Evolutionary conservation across 1,140 invertebrate genomes (phyloP).

Genomic region (Drosophila baimaii): DNA sequence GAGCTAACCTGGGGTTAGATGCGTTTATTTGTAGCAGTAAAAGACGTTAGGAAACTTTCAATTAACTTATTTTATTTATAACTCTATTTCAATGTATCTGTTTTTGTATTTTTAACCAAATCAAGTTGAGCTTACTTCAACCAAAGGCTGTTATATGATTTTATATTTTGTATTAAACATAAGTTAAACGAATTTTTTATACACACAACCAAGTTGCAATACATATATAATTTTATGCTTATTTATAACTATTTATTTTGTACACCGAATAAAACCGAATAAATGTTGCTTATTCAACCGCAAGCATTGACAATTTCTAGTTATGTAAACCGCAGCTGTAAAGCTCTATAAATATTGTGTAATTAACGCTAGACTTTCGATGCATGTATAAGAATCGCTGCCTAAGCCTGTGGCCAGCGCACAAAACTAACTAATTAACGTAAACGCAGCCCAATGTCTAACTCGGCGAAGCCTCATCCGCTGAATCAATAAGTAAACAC

Average conservation of each 20-base stretch:
- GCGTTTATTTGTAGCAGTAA: constrained; percentile 39
- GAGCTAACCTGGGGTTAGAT: constrained; percentile 30
- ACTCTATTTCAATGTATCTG: constrained; percentile 35
- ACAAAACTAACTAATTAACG: constrained; percentile 51
- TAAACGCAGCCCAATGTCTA: constrained; percentile 32
- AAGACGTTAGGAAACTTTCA: constrained; percentile 20
- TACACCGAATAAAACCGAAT: constrained; percentile 45
- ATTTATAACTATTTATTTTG: constrained; percentile 67
- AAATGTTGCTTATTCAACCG: constrained; percentile 53
- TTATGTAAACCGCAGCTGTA: constrained; percentile 43
- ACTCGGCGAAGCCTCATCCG: constrained; percentile 26
- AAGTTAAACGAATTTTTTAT: constrained; percentile 54
- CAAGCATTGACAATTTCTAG: constrained; percentile 68
- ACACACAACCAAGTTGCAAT: constrained; percentile 63
- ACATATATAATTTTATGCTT: constrained; percentile 68
- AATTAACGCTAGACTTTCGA: constrained; percentile 30
- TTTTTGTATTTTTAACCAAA: constrained; percentile 59
- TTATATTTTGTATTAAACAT: constrained; percentile 49
- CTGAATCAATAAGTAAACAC: constrained; percentile 42
- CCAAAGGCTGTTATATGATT: constrained; percentile 80
- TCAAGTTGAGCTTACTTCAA: constrained; percentile 59
- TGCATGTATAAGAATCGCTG: constrained; percentile 44
- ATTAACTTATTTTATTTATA: constrained; percentile 40
- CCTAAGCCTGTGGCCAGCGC: constrained; percentile 41
- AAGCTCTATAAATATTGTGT: constrained; percentile 45